A percentile compares a stretch with the other conserved stretches of the same genome.
Evolutionary conservation across 2,888 invertebrate species (phyloP).

Genomic region (Rugalucina vietnamica): DNA sequence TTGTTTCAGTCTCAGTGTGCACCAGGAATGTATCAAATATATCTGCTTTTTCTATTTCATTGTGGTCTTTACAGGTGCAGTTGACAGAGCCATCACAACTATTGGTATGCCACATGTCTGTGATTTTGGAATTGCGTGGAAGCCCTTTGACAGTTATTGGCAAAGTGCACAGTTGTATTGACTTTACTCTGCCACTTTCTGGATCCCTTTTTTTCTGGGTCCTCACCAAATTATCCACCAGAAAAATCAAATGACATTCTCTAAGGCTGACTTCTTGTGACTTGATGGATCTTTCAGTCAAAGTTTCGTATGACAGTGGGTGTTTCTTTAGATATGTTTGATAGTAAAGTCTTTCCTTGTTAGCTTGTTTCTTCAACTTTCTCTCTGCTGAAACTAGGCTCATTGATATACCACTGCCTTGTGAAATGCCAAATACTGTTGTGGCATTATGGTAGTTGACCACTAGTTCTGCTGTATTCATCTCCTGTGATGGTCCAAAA

Average conservation of each 20-base stretch:
- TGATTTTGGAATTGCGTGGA: background rate
- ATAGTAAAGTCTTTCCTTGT: conserved; percentile 18
- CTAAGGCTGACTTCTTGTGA: background rate
- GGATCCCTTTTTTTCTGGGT: conserved; percentile 11
- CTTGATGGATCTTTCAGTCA: background rate
- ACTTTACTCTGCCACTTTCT: background rate
- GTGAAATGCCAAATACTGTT: conserved; percentile 9
- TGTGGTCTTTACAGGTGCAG: background rate
- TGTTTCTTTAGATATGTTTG: conserved; percentile 23
- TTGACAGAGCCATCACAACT: background rate
- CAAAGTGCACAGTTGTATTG: conserved; percentile 18
- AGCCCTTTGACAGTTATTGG: conserved; percentile 17
- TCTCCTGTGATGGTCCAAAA: conserved; percentile 20
- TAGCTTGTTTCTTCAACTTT: conserved; percentile 15
- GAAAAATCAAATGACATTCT: background rate
- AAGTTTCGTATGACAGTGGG: conserved; percentile 9
- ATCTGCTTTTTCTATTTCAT: background rate
- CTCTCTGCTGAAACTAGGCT: conserved; percentile 25
- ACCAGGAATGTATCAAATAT: background rate
- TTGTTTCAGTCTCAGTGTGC: background rate
- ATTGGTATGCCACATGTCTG: background rate
- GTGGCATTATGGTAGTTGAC: conserved; percentile 23
- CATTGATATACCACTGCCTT: conserved; percentile 16
- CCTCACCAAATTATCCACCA: conserved; percentile 8
- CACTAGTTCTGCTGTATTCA: conserved; percentile 22